Evolutionary conservation across 2,113 vertebrate species (phyloP).

Genomic region (Tretioscincus oriximinensis): DNA sequence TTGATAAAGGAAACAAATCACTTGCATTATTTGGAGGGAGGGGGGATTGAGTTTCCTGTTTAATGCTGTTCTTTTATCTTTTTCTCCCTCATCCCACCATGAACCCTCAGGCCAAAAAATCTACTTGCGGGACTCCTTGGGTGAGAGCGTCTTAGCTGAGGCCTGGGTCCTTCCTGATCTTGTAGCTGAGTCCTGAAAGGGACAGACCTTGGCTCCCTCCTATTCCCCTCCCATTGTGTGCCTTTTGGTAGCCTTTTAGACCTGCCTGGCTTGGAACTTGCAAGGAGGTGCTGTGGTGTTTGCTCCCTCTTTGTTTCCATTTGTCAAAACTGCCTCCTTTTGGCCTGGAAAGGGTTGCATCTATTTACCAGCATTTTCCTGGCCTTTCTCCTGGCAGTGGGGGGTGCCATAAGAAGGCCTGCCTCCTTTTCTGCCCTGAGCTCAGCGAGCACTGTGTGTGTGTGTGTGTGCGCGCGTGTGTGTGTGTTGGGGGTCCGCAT

Average conservation of each 20-base stretch:
- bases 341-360: neutral
- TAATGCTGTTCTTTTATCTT: constrained; percentile 45
- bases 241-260: neutral
- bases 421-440: neutral
- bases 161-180: neutral
- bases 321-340: too few species aligned
- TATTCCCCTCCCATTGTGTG: neutral
- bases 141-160: constrained; percentile 70
- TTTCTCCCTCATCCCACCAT: constrained; percentile 9
- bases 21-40: too few species aligned
- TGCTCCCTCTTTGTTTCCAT: too few species aligned
- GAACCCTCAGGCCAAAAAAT: constrained; percentile 80
- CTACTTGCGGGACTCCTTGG: constrained; percentile 78
- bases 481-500: too few species aligned
- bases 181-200: neutral
- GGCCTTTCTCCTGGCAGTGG: neutral
- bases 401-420: neutral
- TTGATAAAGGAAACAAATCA: neutral
- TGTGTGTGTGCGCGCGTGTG: neutral
- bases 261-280: too few species aligned
- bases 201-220: neutral
- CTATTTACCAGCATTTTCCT: neutral
- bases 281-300: too few species aligned
- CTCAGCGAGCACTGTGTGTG: too few species aligned
- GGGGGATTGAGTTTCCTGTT: neutral